Evolutionary conservation across 2,888 invertebrate species (phyloP).

Genomic region (Erebia epiphron): DNA sequence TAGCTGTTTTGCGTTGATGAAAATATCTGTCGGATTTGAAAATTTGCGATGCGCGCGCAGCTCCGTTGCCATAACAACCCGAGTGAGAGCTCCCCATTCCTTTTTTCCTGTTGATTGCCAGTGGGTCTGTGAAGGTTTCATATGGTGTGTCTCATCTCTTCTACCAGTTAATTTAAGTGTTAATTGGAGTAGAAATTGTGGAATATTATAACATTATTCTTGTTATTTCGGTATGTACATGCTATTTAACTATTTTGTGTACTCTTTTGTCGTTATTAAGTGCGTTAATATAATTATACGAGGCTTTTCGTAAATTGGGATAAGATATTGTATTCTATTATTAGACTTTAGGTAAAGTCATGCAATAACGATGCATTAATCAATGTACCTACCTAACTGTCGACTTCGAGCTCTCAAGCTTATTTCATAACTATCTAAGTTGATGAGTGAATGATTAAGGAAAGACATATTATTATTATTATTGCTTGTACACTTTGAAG

Average conservation of each 20-base stretch:
- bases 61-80: constrained; percentile 61
- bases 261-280: background rate
- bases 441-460: background rate
- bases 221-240: constrained; percentile 6
- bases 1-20: constrained; percentile 57
- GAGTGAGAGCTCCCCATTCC: constrained; percentile 45
- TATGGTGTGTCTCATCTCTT: constrained; percentile 17
- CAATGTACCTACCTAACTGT: background rate
- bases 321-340: constrained; percentile 1
- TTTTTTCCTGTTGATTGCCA: constrained; percentile 38
- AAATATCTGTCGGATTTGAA: constrained; percentile 41
- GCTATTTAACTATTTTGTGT: background rate
- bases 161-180: constrained; percentile 17
- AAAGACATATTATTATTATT: no score
- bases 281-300: background rate
- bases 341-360: constrained; percentile 5
- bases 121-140: constrained; percentile 40
- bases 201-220: background rate
- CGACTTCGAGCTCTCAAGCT: background rate
- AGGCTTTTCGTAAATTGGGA: background rate
- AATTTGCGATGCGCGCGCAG: constrained; percentile 70
- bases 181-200: constrained; percentile 7
- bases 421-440: background rate
- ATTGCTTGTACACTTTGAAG: no score
- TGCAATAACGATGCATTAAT: background rate